Conservation (phyloP, 2,888 invertebrate species). For the Meghimatium bilineatum region DNA sequence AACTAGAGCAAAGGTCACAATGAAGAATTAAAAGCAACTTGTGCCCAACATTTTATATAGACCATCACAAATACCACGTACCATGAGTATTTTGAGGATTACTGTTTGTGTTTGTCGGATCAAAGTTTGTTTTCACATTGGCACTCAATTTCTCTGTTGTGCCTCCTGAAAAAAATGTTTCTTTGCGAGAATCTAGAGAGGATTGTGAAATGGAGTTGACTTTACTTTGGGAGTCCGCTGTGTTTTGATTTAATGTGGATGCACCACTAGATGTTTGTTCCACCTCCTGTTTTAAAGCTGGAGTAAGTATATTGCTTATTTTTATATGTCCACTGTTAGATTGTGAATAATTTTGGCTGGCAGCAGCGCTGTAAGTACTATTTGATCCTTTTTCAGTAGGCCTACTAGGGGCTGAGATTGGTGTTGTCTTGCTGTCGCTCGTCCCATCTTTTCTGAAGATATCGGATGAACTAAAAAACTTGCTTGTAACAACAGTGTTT, state of each 20-base stretch:
- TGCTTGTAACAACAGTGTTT: no score
- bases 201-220: background rate
- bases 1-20: no score
- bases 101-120: background rate
- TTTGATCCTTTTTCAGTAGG: background rate
- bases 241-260: background rate
- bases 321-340: background rate
- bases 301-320: background rate
- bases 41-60: no score
- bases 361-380: background rate
- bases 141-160: background rate
- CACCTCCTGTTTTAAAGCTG: background rate
- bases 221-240: background rate
- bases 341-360: background rate
- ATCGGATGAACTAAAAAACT: background rate
- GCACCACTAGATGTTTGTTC: background rate
- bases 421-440: background rate
- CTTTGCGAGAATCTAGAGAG: background rate
- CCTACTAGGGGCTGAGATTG: background rate
- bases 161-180: background rate
- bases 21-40: no score
- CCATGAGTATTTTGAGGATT: no score
- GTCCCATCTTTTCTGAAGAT: background rate
- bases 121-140: conserved; percentile 11
- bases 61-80: no score